Base-by-base conservation (phyloP, 2,797 vertebrate genomes). In the Eospalax fontanierii region DNA sequence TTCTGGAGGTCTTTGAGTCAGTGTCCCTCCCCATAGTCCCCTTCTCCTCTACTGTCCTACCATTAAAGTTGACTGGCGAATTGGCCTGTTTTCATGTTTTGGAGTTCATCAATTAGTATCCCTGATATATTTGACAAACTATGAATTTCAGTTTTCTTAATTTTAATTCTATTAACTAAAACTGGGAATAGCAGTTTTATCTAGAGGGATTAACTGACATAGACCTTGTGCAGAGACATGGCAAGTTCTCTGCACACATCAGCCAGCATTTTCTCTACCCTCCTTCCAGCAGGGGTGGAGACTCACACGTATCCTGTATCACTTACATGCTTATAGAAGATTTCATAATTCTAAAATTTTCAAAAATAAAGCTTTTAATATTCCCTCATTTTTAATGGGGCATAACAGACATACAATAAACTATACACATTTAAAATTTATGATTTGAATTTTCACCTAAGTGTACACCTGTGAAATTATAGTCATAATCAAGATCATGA, bases 81-180 rank as follows among this genome's bases (percentile, higher is more conserved):
- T 59, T 16, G 10, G 19, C 21, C 61, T 80, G 14, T 83, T 92
- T 89, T 75, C n/a, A 80, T 63, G 35, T 28, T 30, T 43, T 8
- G 38, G 26, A 59, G 40, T 82, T 82, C 63, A 85, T 88, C 19
- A 68, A 24, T 87, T 80, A 59, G 33, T 74, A 75, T 24, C 19
- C 46, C 40, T 70, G 59, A 74, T 40, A 18, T 92, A 3, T 90
- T 83, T 80, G 24, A 79, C 21, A 65, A 75, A 63, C 83, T 50
- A n/a, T 90, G 94, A 54, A 33, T 68, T 92, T 54, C 50, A 54
- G 50, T 54, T 94, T 70, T 33, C 12, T 65, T 30, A 90, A 50
- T 84, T 54, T 90, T 61, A 81, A 35, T 81, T 89, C 78, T 90
- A 54, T 80, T 80, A 61, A 35, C 16, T 74, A 59, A 94, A 79